Evolutionary conservation across 2,113 vertebrate genomes (phyloP).

Genomic region (Peucedramus taeniatus): DNA sequence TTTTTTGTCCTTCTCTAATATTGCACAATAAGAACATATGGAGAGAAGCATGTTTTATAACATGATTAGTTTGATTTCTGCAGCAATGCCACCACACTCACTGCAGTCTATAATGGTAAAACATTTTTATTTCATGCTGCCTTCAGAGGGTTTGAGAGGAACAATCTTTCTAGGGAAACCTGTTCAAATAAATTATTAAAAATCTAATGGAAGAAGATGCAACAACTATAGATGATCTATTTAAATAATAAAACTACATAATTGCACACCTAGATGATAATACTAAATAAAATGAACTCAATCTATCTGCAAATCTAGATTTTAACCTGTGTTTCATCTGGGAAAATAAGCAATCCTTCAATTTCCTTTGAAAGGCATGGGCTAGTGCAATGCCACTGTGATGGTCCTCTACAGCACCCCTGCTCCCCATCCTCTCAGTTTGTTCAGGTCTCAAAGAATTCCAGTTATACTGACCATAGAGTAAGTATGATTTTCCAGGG

Average conservation of each 20-base stretch:
- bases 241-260: not conserved
- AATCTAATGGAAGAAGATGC: not conserved
- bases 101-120: not conserved
- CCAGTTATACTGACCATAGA: fast-evolving
- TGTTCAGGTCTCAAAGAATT: not conserved
- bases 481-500: not conserved
- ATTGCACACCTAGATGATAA: not conserved
- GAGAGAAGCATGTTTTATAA: not conserved
- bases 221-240: not conserved
- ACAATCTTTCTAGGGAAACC: not conserved
- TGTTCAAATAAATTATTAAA: not conserved
- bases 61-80: not conserved
- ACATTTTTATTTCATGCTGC: not conserved
- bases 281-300: not conserved
- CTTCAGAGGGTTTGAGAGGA: not conserved
- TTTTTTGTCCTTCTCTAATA: not conserved
- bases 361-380: not conserved
- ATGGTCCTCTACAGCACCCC: not conserved
- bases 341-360: not conserved
- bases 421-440: fast-evolving
- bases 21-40: not conserved
- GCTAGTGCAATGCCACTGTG: not conserved
- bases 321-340: not conserved
- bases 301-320: not conserved
- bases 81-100: not conserved